Base-by-base conservation (phyloP, 2,888 invertebrate genomes). In the Zygogramma bicolorata region DNA sequence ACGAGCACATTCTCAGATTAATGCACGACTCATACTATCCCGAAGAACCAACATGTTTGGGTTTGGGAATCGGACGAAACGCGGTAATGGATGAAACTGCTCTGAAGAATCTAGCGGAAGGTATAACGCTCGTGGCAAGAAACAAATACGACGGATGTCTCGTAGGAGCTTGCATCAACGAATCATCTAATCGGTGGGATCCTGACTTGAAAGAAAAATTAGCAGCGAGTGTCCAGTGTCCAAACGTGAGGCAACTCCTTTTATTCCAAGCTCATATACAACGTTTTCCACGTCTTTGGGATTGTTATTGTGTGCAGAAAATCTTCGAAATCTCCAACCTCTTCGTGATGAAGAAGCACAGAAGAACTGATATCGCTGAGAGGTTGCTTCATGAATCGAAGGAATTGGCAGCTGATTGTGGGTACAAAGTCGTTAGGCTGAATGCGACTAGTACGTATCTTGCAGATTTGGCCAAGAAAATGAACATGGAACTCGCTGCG, bases 231-330 rank as follows among this genome's bases (percentile, higher is more conserved):
- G 87, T 90, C 0, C 57, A 76, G 1, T 85, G 86, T 8, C 81
- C 71, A 2, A 87, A 89, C 0, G 88, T 89, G 68, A 84, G 86
- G 31, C 79, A 88, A 67, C 81, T 89, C 22, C 87, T 89, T 82
- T 88, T 89, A 78, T 90, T 91, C 82, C 83, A 82, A 40, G 90
- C 91, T 0, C 89, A 91, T 75, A 85, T 89, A 66, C 84, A 88
- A 70, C 84, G 87, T 75, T 85, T 84, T 2, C 88, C 90, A 0
- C 84, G 89, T 60, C 75, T 91, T 2, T 90, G 88, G 81, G 79
- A 85, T 22, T 88, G 88, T 74, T 89, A 83, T 63, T 76, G 80
- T 6, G 86, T 87, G 0, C 82, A 86, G 7, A 89, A 87, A 78
- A 85, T 90, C 65, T 90, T 89, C 81, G 89, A 90, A 77, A 85